These are phyloP conservation scores for Alcis repandata DNA, from an alignment of 2,888 invertebrate genomes.

Conservation along the genomic window DNA sequence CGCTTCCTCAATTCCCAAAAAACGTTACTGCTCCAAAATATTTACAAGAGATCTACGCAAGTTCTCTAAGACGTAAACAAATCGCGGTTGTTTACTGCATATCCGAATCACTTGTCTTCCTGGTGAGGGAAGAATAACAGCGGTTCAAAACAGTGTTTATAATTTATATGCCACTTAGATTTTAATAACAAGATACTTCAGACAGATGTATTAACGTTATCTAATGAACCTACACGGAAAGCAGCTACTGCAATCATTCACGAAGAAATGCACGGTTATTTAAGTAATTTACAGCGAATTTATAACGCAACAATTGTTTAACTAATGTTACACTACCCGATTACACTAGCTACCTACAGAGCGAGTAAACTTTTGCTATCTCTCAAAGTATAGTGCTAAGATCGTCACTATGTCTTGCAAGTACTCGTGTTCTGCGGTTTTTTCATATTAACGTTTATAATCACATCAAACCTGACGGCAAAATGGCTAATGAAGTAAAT, in stretches of 20 bases:
- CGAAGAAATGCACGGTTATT: slow-evolving; percentile 30
- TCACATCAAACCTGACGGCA: neutral
- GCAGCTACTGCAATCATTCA: slow-evolving; percentile 35
- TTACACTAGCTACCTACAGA: neutral
- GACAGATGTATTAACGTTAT: slow-evolving; percentile 38
- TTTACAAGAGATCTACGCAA: slow-evolving; percentile 21
- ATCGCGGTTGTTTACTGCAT: slow-evolving; percentile 26
- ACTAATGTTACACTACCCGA: neutral
- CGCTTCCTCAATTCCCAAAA: slow-evolving; percentile 24
- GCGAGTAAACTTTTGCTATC: neutral
- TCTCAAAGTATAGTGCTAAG: neutral
- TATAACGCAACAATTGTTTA: slow-evolving; percentile 1
- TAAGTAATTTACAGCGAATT: neutral
- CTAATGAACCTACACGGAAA: slow-evolving; percentile 46
- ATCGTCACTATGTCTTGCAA: no score
- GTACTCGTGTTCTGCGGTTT: slow-evolving; percentile 3
- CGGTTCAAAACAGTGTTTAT: slow-evolving; percentile 13
- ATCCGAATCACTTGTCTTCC: slow-evolving; percentile 27
- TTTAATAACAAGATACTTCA: slow-evolving; percentile 31
- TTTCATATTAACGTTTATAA: neutral
- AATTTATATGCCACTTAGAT: slow-evolving; percentile 18
- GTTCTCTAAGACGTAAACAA: slow-evolving; percentile 21
- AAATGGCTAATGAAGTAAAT: slow-evolving; percentile 33
- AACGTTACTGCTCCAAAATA: slow-evolving; percentile 18
- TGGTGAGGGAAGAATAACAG: slow-evolving; percentile 20